Percentiles rank a stretch among this genome's conserved stretches.
Evolutionary conservation across 2,113 vertebrate species (phyloP).

Genomic region (Protomyctophum bolini): DNA sequence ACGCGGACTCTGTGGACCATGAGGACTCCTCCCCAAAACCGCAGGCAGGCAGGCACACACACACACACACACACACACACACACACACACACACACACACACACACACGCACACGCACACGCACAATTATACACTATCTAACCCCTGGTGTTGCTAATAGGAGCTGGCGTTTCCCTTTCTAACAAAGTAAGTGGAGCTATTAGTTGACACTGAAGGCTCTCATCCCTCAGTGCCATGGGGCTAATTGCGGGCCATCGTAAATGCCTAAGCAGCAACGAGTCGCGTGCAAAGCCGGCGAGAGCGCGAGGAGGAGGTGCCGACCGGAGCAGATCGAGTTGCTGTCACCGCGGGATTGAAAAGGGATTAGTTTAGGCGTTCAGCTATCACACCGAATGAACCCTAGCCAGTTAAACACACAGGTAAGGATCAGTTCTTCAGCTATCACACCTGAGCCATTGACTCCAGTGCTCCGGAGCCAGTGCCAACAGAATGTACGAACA

Average conservation of each 20-base stretch:
- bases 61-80: neutral
- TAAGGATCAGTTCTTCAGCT: too few relatives aligned
- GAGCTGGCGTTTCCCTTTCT: conserved; percentile 23
- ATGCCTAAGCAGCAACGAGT: too few relatives aligned
- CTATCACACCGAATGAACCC: too few relatives aligned
- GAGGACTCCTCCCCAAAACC: conserved; percentile 4
- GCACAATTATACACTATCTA: neutral
- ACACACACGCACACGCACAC: neutral
- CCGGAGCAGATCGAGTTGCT: too few relatives aligned
- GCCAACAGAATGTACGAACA: too few relatives aligned
- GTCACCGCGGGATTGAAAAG: too few relatives aligned
- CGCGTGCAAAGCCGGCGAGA: too few relatives aligned
- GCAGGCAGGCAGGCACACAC: neutral
- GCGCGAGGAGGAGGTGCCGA: too few relatives aligned
- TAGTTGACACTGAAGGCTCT: conserved; percentile 22
- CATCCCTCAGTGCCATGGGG: conserved; percentile 34
- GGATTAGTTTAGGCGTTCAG: too few relatives aligned
- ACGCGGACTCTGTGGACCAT: neutral
- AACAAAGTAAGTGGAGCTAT: conserved; percentile 36
- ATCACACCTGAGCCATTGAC: too few relatives aligned
- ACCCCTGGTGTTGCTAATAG: conserved; percentile 15
- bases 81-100: neutral
- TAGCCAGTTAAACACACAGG: too few relatives aligned
- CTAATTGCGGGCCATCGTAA: conserved; percentile 30
- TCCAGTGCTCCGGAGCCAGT: too few relatives aligned